Evolutionary conservation across 2,113 vertebrate species (phyloP).

Genomic region (Otis tarda): DNA sequence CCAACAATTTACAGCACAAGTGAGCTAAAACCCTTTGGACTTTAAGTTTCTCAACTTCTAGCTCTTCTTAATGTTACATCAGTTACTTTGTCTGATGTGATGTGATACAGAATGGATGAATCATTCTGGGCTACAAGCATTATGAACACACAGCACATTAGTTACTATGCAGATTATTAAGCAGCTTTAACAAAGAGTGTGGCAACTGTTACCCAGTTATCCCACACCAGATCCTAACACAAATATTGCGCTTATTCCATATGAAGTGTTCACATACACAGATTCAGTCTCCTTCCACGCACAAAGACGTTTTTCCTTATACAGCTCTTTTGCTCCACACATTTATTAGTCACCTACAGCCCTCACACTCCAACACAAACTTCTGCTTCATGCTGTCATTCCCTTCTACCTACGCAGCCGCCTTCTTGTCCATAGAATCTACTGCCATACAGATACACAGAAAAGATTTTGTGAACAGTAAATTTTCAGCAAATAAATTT

Average conservation of each 20-base stretch:
- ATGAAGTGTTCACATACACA: neutral
- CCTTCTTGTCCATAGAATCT: neutral
- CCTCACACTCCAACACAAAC: neutral
- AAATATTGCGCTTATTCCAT: neutral
- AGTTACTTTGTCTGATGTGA: neutral
- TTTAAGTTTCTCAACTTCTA: neutral
- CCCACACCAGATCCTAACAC: neutral
- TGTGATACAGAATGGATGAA: neutral
- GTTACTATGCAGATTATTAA: neutral
- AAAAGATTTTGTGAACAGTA: neutral
- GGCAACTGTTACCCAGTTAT: neutral
- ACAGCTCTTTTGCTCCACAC: neutral
- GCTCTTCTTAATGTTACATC: neutral
- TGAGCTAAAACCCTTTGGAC: neutral
- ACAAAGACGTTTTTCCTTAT: neutral
- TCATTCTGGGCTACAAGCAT: neutral
- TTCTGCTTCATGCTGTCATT: neutral
- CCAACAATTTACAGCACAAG: accelerated
- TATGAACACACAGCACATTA: neutral
- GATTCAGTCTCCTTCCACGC: neutral
- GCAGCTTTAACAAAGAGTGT: neutral
- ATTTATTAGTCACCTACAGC: neutral
- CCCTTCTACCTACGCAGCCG: neutral
- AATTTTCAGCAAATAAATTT: neutral
- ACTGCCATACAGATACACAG: neutral